These are phyloP conservation scores for Mola mola DNA, from an alignment of 2,113 vertebrate genomes.

Conservation along the genomic window DNA sequence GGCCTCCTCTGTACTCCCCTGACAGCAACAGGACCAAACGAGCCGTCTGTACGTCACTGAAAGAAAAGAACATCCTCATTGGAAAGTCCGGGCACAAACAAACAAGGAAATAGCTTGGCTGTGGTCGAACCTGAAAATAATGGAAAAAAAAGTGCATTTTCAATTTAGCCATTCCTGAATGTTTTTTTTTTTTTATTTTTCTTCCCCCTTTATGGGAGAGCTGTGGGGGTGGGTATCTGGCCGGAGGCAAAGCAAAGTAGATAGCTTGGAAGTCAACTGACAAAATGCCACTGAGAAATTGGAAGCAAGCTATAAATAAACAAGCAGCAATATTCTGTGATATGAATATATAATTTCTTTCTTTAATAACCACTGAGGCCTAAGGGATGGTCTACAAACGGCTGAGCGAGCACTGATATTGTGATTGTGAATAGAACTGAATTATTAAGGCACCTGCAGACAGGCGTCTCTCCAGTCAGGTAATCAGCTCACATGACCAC, in stretches of 20 bases:
- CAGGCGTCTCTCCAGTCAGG: slow-evolving; percentile 46
- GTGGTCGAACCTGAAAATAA: slow-evolving; percentile 84
- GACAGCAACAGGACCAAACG: slow-evolving; percentile 58
- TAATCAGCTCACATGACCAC: slow-evolving; percentile 36
- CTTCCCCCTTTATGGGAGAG: slow-evolving; percentile 3
- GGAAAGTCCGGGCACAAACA: slow-evolving; percentile 67
- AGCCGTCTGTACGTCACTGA: slow-evolving; percentile 31
- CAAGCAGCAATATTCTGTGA: slow-evolving; percentile 93
- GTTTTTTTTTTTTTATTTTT: slow-evolving; percentile 44
- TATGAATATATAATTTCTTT: slow-evolving; percentile 96
- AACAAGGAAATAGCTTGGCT: slow-evolving; percentile 74
- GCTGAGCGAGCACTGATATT: slow-evolving; percentile 85
- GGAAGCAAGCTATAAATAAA: slow-evolving; percentile 94
- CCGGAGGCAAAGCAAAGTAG: slow-evolving; percentile 83
- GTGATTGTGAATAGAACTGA: slow-evolving; percentile 83
- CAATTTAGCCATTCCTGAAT: slow-evolving; percentile 84
- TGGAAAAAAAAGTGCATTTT: slow-evolving; percentile 82
- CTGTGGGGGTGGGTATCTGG: slow-evolving; percentile 36
- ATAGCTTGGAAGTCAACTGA: slow-evolving; percentile 88
- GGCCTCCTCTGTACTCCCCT: slow-evolving; percentile 56
- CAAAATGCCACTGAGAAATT: slow-evolving; percentile 90
- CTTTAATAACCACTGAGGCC: slow-evolving; percentile 91
- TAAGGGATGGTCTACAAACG: slow-evolving; percentile 85
- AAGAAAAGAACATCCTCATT: slow-evolving; percentile 68
- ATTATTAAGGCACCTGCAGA: slow-evolving; percentile 79